Percentiles rank a stretch among this genome's conserved stretches.
Conservation (phyloP, 2,888 invertebrate species). For the Eristalis intricaria region DNA sequence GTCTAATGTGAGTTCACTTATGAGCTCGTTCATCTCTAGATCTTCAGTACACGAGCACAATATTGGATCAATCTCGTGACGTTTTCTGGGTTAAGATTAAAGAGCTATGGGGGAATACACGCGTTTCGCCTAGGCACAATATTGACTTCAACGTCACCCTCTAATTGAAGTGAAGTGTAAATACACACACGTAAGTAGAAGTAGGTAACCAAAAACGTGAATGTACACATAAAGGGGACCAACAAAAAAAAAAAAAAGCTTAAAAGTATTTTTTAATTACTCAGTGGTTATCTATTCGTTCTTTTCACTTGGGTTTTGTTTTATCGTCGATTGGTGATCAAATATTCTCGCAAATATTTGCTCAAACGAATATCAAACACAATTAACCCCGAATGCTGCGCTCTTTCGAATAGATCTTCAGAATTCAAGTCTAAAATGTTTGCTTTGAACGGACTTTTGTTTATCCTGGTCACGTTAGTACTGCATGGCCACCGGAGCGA, state of each 20-base stretch:
- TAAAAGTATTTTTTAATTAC: constrained; percentile 25
- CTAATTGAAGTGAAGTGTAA: constrained; percentile 49
- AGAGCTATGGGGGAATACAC: constrained; percentile 23
- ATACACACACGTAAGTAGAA: constrained; percentile 5
- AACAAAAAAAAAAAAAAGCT: neutral
- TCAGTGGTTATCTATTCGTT: neutral
- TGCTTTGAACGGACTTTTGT: neutral
- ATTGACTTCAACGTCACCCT: constrained; percentile 53
- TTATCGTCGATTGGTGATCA: constrained; percentile 15
- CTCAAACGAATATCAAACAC: constrained; percentile 12
- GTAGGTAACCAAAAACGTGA: neutral
- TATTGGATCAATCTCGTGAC: neutral
- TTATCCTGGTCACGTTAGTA: neutral
- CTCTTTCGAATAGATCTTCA: neutral
- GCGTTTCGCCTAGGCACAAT: constrained; percentile 20
- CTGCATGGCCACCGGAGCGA: neutral
- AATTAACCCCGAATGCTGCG: neutral
- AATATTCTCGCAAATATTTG: constrained; percentile 32
- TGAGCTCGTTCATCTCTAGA: neutral
- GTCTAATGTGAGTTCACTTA: neutral
- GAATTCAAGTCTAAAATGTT: neutral
- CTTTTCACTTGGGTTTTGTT: constrained; percentile 3
- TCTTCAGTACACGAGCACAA: neutral
- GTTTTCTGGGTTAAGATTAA: constrained; percentile 23
- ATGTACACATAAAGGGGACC: neutral